Evolutionary conservation across 1,140 invertebrate genomes (phyloP), one percentile per base, ranked within the genome.

Genomic region (Chelonus insularis): DNA sequence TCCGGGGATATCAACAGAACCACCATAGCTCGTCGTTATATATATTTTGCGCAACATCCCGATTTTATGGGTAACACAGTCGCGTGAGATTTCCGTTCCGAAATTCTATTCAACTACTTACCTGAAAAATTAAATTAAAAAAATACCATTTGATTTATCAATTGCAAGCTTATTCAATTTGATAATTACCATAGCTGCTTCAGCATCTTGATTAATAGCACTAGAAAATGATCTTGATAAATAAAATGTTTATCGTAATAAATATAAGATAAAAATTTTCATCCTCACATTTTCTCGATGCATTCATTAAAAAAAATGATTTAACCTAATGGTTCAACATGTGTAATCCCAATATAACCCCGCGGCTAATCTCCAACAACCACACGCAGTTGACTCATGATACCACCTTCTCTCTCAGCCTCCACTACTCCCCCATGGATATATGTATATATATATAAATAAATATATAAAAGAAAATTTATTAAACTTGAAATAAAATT

Each of bases 341-440:
- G 74, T 80, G 79, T 80, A 80, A 81, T 81, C 77, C 75, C 77
- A 73, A 81, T 80, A 79, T 76, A 80, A 79, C 76, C 72, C 78
- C 69, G 57, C 60, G 62, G 75, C 79, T 81, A 81, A 81, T 81
- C 79, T 81, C 78, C 71, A 64, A 62, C 66, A 67, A 71, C 72
- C 79, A 81, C 74, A 72, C 78, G 70, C 69, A 69, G 75, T 74
- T 69, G 70, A 71, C 71, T 73, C 71, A 67, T 72, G 56, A 62
- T 60, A 60, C 57, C 58, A 29, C 25, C 25, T 29, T 29, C 25
- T 7, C 25, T 29, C 25, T 29, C 25, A 4, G 7, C 25, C 25
- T 12, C 11, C 21, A 34, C 50, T 7, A 4, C 41, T 34, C 23
- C n/a, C n/a, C n/a, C n/a, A n/a, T n/a, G n/a, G n/a, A n/a, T n/a